Conservation (phyloP, 2,113 vertebrate genomes). For the Dermatemys mawii region DNA sequence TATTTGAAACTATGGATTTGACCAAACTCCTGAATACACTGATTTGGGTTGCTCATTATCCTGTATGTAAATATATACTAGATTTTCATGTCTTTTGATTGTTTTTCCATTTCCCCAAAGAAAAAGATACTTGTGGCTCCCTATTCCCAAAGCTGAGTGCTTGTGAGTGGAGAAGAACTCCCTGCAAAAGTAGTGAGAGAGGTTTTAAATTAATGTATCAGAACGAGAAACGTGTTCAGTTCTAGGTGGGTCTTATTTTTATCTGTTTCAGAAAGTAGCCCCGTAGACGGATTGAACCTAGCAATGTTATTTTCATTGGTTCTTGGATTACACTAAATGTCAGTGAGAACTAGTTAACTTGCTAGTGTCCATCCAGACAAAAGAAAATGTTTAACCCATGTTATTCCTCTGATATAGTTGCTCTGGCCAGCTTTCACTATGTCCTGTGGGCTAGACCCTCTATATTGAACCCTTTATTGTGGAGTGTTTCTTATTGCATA, state of each 20-base stretch:
- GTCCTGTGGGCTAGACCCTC: neutral
- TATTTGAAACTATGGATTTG: neutral
- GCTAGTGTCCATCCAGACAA: neutral
- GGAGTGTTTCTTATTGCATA: neutral
- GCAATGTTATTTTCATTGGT: neutral
- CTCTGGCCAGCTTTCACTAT: neutral
- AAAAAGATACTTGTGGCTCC: neutral
- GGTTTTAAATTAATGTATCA: neutral
- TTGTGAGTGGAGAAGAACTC: neutral
- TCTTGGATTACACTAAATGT: neutral
- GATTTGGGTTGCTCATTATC: neutral
- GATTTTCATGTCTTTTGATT: neutral
- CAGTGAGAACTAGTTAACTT: neutral
- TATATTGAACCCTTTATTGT: neutral
- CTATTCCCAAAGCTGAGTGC: neutral
- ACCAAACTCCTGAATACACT: neutral
- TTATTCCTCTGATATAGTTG: neutral
- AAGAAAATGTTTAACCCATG: neutral
- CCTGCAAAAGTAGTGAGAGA: neutral
- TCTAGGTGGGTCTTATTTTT: neutral
- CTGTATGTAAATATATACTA: neutral
- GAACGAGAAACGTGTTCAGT: neutral
- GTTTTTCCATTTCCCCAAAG: neutral
- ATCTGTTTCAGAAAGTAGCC: neutral
- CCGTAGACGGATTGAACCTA: neutral